phyloP scores from a whole-genome alignment of 2,797 vertebrate species.

The Spinus pinus region DNA sequence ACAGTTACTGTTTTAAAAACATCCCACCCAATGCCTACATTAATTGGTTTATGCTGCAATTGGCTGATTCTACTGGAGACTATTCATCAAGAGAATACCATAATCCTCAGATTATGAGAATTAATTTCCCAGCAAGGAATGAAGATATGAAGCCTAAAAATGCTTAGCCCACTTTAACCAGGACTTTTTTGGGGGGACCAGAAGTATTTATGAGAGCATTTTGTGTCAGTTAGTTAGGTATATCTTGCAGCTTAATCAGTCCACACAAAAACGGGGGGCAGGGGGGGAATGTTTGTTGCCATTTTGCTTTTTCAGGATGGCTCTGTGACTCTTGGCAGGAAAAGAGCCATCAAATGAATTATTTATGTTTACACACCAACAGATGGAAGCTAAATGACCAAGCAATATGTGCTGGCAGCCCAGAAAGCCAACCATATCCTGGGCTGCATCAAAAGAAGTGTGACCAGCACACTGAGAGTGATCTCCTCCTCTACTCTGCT shows the following conservation, averaged over 20 bases:
- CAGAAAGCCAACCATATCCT: not conserved
- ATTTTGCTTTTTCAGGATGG: not conserved
- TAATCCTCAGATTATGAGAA: not conserved
- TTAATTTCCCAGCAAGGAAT: not conserved
- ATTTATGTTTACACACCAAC: not conserved
- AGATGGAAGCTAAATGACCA: not conserved
- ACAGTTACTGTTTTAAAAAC: not conserved
- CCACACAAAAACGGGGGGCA: not conserved
- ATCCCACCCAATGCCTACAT: not conserved
- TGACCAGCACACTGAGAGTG: not conserved
- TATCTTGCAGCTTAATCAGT: not conserved
- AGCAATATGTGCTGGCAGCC: not conserved
- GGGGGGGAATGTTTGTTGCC: not conserved
- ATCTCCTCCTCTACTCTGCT: not conserved
- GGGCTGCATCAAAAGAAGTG: not conserved
- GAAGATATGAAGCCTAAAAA: not conserved
- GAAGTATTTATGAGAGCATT: not conserved
- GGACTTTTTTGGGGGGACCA: not conserved
- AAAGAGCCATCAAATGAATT: not conserved
- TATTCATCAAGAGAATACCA: not conserved
- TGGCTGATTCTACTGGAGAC: not conserved
- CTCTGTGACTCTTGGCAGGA: not conserved
- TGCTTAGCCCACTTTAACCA: not conserved
- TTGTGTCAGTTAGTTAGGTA: not conserved
- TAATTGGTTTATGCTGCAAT: not conserved